These are phyloP conservation scores for Sternarchorhynchus goeldii DNA, from an alignment of 2,797 vertebrate species.

Conservation along the genomic window DNA sequence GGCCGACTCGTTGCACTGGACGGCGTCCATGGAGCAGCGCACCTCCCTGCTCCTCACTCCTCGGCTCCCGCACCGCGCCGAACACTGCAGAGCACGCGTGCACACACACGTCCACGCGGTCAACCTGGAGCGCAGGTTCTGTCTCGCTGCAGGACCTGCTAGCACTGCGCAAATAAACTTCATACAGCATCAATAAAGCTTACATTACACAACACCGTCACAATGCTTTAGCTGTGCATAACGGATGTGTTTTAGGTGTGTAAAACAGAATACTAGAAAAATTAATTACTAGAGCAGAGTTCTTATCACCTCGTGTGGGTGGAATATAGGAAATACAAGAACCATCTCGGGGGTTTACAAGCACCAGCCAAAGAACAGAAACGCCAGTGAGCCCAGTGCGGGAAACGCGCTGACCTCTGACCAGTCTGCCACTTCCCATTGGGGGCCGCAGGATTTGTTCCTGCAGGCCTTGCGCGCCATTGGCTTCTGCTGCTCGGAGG, in stretches of 20 bases:
- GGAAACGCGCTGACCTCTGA: slow-evolving; percentile 76
- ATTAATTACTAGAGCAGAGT: too few species aligned
- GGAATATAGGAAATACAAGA: too few species aligned
- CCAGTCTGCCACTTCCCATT: slow-evolving; percentile 87
- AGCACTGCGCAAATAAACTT: too few species aligned
- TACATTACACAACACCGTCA: too few species aligned
- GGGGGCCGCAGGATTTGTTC: slow-evolving; percentile 86
- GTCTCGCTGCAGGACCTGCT: too few species aligned
- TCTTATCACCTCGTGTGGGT: too few species aligned
- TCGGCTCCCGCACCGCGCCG: slow-evolving; percentile 74
- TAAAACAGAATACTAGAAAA: too few species aligned
- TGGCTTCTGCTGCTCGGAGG: slow-evolving; percentile 80
- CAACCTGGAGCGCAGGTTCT: too few species aligned
- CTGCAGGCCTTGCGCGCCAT: slow-evolving; percentile 83
- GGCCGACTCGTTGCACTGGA: slow-evolving; percentile 75
- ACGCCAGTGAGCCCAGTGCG: background rate
- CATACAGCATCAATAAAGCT: background rate
- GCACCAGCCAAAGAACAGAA: background rate
- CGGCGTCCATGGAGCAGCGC: slow-evolving; percentile 82
- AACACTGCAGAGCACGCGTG: slow-evolving; percentile 73
- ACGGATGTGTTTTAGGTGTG: too few species aligned
- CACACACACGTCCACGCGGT: slow-evolving; percentile 5
- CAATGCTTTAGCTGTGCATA: too few species aligned
- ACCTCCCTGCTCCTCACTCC: slow-evolving; percentile 81
- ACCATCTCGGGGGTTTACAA: too few species aligned